Percentiles rank a stretch among this genome's conserved stretches.
These are phyloP conservation scores for Furcifer pardalis DNA, from an alignment of 2,797 vertebrate genomes.

Conservation along the genomic window DNA sequence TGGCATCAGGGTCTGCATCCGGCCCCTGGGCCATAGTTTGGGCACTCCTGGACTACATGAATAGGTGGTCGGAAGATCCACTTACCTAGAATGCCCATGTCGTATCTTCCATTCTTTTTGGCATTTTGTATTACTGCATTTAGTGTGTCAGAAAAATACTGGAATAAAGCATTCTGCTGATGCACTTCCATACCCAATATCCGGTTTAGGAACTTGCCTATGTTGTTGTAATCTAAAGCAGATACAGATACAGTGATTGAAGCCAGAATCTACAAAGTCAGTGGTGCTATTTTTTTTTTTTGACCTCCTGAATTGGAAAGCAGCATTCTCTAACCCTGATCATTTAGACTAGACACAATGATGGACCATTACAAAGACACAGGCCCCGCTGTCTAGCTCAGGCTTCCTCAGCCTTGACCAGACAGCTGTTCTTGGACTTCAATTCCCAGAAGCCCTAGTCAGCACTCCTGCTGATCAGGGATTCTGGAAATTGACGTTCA, in stretches of 20 bases:
- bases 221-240: slow-evolving; percentile 95
- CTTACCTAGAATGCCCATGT: slow-evolving; percentile 97
- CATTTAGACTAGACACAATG: background rate
- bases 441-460: too few species aligned
- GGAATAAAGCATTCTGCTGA: slow-evolving; percentile 96
- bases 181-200: slow-evolving; percentile 98
- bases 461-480: too few species aligned
- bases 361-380: background rate
- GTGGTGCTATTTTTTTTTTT: accelerated
- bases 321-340: background rate
- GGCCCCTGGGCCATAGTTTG: too few species aligned
- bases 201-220: slow-evolving; percentile 96
- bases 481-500: too few species aligned
- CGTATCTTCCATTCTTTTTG: slow-evolving; percentile 96
- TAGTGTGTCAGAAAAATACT: slow-evolving; percentile 96
- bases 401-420: too few species aligned
- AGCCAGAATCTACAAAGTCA: background rate
- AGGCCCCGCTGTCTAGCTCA: too few species aligned
- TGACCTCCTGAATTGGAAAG: accelerated
- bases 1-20: too few species aligned
- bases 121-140: slow-evolving; percentile 95
- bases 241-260: background rate
- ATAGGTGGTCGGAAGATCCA: too few species aligned
- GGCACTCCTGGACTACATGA: too few species aligned
- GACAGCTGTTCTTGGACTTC: too few species aligned